Evolutionary conservation across 2,888 invertebrate species (phyloP).

Genomic region (Artemia sinica): DNA sequence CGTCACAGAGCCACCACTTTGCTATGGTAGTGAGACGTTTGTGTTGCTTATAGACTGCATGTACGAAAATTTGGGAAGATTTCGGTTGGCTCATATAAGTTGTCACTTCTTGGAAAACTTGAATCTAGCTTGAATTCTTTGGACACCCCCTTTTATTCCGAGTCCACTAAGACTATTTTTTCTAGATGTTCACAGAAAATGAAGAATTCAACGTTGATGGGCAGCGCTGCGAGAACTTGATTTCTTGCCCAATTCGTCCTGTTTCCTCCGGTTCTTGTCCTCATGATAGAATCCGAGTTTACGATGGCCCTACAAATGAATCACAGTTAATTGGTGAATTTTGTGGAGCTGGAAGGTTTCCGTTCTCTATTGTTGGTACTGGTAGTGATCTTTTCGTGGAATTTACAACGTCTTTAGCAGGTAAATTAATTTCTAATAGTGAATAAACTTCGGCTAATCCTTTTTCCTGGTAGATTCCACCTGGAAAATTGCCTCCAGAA

Average conservation of each 20-base stretch:
- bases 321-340: constrained; percentile 75
- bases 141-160: too few species aligned
- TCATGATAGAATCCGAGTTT: constrained; percentile 70
- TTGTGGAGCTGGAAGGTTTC: constrained; percentile 82
- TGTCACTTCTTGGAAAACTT: too few species aligned
- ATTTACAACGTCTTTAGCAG: constrained; percentile 29
- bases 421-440: constrained; percentile 19
- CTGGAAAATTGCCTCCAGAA: too few species aligned
- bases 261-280: constrained; percentile 75
- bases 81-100: too few species aligned
- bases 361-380: constrained; percentile 81
- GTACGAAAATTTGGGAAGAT: too few species aligned
- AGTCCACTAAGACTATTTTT: neutral
- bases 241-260: constrained; percentile 82
- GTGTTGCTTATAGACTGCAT: too few species aligned
- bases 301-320: constrained; percentile 73
- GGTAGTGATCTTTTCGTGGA: constrained; percentile 36
- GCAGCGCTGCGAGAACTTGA: constrained; percentile 79
- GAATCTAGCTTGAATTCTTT: too few species aligned
- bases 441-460: too few species aligned
- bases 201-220: constrained; percentile 87
- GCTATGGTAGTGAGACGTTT: too few species aligned
- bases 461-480: too few species aligned
- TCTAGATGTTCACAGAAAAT: constrained; percentile 63
- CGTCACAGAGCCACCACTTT: too few species aligned